Conservation (phyloP, 2,888 invertebrate genomes). For the Drosophila mettleri region DNA sequence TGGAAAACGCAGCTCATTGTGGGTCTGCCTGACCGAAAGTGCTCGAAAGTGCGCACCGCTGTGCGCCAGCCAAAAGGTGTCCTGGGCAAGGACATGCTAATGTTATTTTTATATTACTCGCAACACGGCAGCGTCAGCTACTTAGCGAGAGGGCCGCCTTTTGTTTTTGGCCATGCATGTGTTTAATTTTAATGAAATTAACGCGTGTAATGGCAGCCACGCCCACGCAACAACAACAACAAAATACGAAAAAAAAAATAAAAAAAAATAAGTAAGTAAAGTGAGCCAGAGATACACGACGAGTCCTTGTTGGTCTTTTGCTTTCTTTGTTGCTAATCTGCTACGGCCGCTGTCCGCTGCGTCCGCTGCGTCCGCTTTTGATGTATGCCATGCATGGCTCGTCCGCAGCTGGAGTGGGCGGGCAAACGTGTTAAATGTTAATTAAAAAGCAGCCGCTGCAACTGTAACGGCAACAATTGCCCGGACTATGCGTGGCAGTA, state of each 20-base stretch:
- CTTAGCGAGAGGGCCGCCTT: constrained; percentile 60
- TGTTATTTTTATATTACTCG: constrained; percentile 79
- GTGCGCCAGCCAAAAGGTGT: constrained; percentile 61
- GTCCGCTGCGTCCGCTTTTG: constrained; percentile 59
- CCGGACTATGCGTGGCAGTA: constrained; percentile 1
- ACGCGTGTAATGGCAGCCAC: constrained; percentile 75
- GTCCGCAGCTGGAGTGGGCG: constrained; percentile 23
- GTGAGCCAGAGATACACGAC: neutral
- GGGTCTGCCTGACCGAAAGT: constrained; percentile 67
- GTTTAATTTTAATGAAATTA: constrained; percentile 84
- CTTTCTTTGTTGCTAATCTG: constrained; percentile 46
- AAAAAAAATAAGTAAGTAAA: too few species aligned
- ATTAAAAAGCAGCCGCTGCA: constrained; percentile 69
- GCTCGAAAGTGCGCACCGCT: constrained; percentile 35
- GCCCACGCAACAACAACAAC: constrained; percentile 51
- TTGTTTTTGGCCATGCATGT: constrained; percentile 82
- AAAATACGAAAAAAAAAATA: too few species aligned
- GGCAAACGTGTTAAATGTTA: constrained; percentile 73
- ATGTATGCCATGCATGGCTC: constrained; percentile 72
- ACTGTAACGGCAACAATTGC: constrained; percentile 36
- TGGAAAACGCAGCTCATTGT: constrained; percentile 75
- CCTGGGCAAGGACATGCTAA: constrained; percentile 67
- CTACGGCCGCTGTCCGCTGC: constrained; percentile 27
- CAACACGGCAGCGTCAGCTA: constrained; percentile 48
- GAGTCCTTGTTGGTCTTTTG: constrained; percentile 26